Conservation (phyloP, 2,113 vertebrate genomes). For the Camelus bactrianus region DNA sequence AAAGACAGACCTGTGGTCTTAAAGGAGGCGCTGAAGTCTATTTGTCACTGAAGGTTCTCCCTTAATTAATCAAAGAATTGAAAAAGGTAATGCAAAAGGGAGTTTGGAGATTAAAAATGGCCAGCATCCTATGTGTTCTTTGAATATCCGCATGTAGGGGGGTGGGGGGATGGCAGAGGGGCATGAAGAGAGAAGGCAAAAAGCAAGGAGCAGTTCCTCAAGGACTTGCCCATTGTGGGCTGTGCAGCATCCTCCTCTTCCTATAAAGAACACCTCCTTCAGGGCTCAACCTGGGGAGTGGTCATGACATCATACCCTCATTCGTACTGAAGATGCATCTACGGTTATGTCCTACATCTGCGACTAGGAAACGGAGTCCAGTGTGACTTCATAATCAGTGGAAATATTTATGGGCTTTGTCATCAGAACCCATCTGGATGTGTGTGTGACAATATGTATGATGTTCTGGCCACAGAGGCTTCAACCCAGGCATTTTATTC, state of each 20-base stretch:
- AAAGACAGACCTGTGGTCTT: background rate
- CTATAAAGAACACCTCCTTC: background rate
- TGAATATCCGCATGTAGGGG: background rate
- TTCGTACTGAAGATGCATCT: background rate
- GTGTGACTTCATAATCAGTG: background rate
- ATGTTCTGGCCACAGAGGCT: background rate
- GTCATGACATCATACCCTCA: background rate
- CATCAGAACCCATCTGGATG: background rate
- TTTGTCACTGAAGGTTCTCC: background rate
- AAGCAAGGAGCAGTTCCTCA: background rate
- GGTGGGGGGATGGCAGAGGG: background rate
- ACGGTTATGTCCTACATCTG: no score
- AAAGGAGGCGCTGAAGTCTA: background rate
- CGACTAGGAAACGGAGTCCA: background rate
- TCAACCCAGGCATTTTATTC: background rate
- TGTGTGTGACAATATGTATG: background rate
- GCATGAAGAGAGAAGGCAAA: background rate
- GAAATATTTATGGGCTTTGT: background rate
- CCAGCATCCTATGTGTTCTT: background rate
- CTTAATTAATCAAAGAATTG: slow-evolving; percentile 11
- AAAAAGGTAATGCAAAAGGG: background rate
- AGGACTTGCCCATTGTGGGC: background rate
- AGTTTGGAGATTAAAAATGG: background rate
- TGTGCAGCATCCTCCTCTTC: background rate
- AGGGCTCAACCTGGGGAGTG: background rate